A percentile compares a stretch with the other conserved stretches of the same genome.
Evolutionary conservation across 2,888 invertebrate species (phyloP).

Genomic region (Andrena trimmerana): DNA sequence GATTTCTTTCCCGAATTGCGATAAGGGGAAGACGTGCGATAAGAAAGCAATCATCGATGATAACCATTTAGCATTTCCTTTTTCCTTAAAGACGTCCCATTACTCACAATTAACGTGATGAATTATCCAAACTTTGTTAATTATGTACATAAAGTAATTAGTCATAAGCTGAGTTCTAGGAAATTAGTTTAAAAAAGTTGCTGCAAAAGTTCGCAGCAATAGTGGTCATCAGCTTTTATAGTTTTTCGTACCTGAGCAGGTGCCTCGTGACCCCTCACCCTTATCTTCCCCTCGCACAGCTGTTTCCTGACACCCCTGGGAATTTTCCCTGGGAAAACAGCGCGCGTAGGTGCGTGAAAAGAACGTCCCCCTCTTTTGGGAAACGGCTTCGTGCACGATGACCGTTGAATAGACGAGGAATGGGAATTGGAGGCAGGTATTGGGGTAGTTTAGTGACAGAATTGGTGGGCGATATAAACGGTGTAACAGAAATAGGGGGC

Average conservation of each 20-base stretch:
- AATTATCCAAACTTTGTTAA: too few relatives aligned
- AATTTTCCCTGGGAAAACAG: conserved; percentile 15
- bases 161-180: too few relatives aligned
- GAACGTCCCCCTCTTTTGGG: background rate
- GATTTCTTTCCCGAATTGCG: conserved; percentile 10
- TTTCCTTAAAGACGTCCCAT: background rate
- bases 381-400: background rate
- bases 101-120: too few relatives aligned
- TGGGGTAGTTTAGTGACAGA: background rate
- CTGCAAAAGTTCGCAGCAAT: background rate
- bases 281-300: conserved; percentile 31
- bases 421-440: background rate
- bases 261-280: conserved; percentile 24
- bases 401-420: background rate
- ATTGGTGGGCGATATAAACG: too few relatives aligned
- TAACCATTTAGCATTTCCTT: background rate
- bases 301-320: conserved; percentile 46
- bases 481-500: too few relatives aligned
- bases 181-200: too few relatives aligned
- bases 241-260: conserved; percentile 41
- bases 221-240: background rate
- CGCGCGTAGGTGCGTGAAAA: background rate
- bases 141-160: too few relatives aligned
- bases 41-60: conserved; percentile 2
- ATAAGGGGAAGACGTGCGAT: conserved; percentile 7